phyloP scores from a whole-genome alignment of 2,888 invertebrate genomes.

The Cybosia mesomella region DNA sequence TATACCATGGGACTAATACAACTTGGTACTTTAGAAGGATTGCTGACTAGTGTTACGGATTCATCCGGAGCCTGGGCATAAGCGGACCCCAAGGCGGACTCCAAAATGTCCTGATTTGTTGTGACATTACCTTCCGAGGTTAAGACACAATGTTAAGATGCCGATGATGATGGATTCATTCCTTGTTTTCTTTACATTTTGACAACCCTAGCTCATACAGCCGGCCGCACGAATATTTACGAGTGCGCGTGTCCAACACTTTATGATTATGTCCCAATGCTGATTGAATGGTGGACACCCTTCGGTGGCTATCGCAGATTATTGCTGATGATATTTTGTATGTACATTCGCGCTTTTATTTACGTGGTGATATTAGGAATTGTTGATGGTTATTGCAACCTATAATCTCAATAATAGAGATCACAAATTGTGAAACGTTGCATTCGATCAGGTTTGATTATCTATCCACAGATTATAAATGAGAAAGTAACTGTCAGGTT shows the following conservation, averaged over 20 bases:
- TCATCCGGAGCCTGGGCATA: too few relatives aligned
- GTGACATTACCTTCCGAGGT: too few relatives aligned
- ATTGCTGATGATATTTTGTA: conserved; percentile 38
- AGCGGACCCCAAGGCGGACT: too few relatives aligned
- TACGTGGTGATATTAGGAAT: not conserved
- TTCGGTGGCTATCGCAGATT: conserved; percentile 51
- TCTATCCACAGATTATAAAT: too few relatives aligned
- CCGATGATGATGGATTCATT: not conserved
- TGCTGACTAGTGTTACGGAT: not conserved
- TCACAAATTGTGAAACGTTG: not conserved
- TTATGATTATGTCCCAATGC: conserved; percentile 84
- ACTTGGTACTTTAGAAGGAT: not conserved
- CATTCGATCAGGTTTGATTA: not conserved
- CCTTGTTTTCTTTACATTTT: not conserved
- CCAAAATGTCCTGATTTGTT: too few relatives aligned
- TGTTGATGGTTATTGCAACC: not conserved
- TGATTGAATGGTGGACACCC: conserved; percentile 84
- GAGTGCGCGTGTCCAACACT: conserved; percentile 72
- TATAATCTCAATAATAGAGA: not conserved
- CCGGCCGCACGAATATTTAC: conserved; percentile 74
- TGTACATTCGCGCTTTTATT: conserved; percentile 16
- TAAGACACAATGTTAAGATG: too few relatives aligned
- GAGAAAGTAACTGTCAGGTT: too few relatives aligned
- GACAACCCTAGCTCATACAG: conserved; percentile 12
- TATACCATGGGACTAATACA: not conserved